phyloP scores from a whole-genome alignment of 2,888 invertebrate genomes.

The Ophion slaviceki region DNA sequence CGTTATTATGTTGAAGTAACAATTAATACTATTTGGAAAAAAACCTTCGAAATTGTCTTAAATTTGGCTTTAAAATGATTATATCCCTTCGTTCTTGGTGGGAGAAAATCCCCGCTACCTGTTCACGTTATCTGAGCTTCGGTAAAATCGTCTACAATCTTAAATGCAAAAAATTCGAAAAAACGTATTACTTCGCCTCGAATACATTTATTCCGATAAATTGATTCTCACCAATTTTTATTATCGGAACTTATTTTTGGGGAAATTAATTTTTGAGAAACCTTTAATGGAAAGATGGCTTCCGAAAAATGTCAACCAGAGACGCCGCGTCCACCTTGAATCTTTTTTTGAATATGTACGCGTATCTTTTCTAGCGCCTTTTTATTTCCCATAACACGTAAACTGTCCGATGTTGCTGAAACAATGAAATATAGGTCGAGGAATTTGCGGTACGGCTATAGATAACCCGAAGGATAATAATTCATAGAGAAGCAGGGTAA shows the following conservation, averaged over 20 bases:
- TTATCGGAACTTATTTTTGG: background rate
- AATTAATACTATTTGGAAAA: too few relatives aligned
- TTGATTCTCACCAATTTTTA: background rate
- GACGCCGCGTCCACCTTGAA: background rate
- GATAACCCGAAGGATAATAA: conserved; percentile 39
- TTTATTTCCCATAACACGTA: background rate
- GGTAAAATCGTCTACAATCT: too few relatives aligned
- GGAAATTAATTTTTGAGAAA: background rate
- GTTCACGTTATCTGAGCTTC: too few relatives aligned
- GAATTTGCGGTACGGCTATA: background rate
- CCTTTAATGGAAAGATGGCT: too few relatives aligned
- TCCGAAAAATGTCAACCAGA: background rate
- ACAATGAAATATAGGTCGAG: conserved; percentile 7
- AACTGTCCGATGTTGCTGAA: conserved; percentile 16
- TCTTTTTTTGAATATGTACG: background rate
- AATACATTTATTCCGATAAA: background rate
- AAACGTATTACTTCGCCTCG: too few relatives aligned
- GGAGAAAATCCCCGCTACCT: too few relatives aligned
- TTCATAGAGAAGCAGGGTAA: conserved; percentile 51
- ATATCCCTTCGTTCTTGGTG: too few relatives aligned
- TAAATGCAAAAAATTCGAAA: too few relatives aligned
- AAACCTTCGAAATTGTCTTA: too few relatives aligned
- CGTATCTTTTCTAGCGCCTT: background rate
- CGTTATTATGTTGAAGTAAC: too few relatives aligned
- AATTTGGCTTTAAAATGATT: too few relatives aligned